Percentiles rank a stretch among this genome's conserved stretches.
These are phyloP conservation scores for Marcusenius ussheri DNA, from an alignment of 2,113 vertebrate species.

Conservation along the genomic window DNA sequence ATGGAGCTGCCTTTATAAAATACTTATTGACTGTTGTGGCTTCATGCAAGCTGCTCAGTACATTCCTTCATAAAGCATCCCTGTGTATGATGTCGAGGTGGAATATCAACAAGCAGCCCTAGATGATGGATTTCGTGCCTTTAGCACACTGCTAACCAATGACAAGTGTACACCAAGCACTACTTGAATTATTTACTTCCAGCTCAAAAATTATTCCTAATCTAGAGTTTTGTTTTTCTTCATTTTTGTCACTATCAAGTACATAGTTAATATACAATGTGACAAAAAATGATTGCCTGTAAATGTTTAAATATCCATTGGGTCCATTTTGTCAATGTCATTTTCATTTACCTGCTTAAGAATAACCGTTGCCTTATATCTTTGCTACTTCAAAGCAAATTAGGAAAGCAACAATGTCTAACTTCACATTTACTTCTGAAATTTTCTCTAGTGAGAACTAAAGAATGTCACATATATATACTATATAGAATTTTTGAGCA, in stretches of 20 bases:
- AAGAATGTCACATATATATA: not conserved
- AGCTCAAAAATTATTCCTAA: not conserved
- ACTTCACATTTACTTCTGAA: not conserved
- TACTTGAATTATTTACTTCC: not conserved
- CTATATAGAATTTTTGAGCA: not conserved
- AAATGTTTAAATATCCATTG: not conserved
- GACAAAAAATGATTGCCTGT: not conserved
- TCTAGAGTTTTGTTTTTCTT: not conserved
- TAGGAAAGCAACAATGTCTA: not conserved
- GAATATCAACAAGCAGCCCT: not conserved
- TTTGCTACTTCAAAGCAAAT: not conserved
- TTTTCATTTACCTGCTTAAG: not conserved
- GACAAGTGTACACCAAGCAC: not conserved
- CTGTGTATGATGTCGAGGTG: not conserved
- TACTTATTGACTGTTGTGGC: not conserved
- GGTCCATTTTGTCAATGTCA: not conserved
- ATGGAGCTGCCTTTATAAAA: not conserved
- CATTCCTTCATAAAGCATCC: not conserved
- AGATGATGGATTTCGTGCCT: not conserved
- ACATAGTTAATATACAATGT: not conserved
- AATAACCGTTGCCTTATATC: not conserved
- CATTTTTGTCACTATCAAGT: not conserved
- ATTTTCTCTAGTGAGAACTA: not conserved
- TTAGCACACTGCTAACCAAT: not conserved
- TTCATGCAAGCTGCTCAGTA: not conserved